phyloP scores from a whole-genome alignment of 53 echinoderm and acorn worm genomes.

The Temnopleurus reevesii region DNA sequence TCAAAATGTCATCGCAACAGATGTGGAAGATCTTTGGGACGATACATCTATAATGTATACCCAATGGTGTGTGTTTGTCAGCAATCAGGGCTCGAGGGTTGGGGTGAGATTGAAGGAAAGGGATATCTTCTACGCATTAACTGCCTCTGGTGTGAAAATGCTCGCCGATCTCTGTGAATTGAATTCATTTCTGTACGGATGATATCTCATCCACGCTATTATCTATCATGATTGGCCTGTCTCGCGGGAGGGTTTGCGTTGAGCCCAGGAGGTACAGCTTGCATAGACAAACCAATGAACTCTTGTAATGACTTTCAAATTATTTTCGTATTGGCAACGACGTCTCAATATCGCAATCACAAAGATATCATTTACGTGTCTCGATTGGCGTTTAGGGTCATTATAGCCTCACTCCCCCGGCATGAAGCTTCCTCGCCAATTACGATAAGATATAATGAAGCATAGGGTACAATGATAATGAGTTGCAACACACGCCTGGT shows the following conservation, averaged over 20 bases:
- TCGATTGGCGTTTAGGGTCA: constrained; percentile 54
- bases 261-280: background rate
- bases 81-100: background rate
- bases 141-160: constrained; percentile 38
- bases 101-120: background rate
- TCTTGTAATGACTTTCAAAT: constrained; percentile 59
- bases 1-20: constrained; percentile 51
- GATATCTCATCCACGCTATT: constrained; percentile 42
- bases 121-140: constrained; percentile 14
- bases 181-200: constrained; percentile 44
- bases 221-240: constrained; percentile 17
- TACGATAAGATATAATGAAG: background rate
- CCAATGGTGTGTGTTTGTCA: constrained; percentile 11
- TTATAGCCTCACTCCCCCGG: constrained; percentile 49
- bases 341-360: constrained; percentile 62
- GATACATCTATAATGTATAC: background rate
- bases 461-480: background rate
- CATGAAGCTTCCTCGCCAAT: constrained; percentile 35
- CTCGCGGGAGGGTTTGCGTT: background rate
- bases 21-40: constrained; percentile 35
- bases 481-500: constrained; percentile 46
- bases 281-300: constrained; percentile 13
- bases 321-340: constrained; percentile 62
- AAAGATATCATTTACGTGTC: constrained; percentile 61
- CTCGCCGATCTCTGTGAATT: constrained; percentile 23